Conservation (phyloP, 1,140 invertebrate species). For the Drosophila sturtevanti region DNA sequence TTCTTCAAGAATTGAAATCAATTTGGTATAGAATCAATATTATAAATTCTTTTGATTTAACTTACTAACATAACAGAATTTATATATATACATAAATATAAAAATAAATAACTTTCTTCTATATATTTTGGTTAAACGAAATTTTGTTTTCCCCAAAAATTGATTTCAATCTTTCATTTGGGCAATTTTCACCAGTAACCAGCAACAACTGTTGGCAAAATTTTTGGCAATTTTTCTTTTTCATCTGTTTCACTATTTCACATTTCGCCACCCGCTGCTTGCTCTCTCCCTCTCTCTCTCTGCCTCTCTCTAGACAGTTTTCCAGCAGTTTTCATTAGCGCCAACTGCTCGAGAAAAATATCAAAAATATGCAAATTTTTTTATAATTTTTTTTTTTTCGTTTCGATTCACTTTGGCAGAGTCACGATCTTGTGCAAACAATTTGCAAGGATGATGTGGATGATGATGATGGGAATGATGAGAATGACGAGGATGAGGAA, state of each 20-base stretch:
- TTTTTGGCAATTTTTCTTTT: conserved; percentile 36
- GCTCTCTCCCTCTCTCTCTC: conserved; percentile 27
- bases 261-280: neutral
- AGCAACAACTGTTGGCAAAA: conserved; percentile 15
- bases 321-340: conserved; percentile 66
- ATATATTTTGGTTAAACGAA: no score
- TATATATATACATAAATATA: no score
- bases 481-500: conserved; percentile 59
- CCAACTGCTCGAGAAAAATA: conserved; percentile 72
- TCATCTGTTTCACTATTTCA: conserved; percentile 6
- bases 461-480: conserved; percentile 65
- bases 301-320: conserved; percentile 35
- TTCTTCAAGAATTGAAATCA: no score
- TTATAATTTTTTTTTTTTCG: neutral
- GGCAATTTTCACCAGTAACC: neutral
- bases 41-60: no score
- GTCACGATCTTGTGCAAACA: conserved; percentile 76
- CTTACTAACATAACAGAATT: no score
- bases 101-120: no score
- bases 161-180: neutral
- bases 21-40: no score
- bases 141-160: neutral
- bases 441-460: conserved; percentile 55
- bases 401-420: conserved; percentile 56
- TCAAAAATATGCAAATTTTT: conserved; percentile 74